Evolutionary conservation across 2,888 invertebrate genomes (phyloP), one percentile per base, ranked within the genome.

Genomic region (Dolichopus griseipennis): DNA sequence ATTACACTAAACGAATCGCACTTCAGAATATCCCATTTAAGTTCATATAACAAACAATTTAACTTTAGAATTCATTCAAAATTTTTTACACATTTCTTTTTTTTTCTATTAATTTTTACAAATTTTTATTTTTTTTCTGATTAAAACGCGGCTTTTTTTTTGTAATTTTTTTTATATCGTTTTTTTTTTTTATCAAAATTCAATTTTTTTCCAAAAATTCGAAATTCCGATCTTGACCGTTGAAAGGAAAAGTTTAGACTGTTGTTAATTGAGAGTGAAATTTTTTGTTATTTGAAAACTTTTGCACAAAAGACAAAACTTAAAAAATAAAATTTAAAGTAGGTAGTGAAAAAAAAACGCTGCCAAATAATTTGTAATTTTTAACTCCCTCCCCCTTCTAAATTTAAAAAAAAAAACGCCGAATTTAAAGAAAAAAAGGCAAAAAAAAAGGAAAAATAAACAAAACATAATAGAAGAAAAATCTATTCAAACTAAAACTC

Each of bases 241-340:
- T 52, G 52, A 52, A 52, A 52, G 15, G 52, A 52, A 52, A 52
- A 52, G 52, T 52, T 52, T 18, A 52, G 52, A 52, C 52, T 52
- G 52, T 27, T 27, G 27, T 52, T 52, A 52, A 37, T 37, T 37
- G 37, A 52, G 52, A 52, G 52, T 52, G 52, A 52, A 52, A 52
- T 52, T 52, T 52, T 12, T 52, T 37, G n/a, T 27, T 27, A 4
- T 27, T 27, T 27, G n/a, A n/a, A 27, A 27, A 27, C 5, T 27
- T 27, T 27, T 3, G 52, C 52, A 43, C 34, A 37, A 37, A 37
- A 37, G 8, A 10, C 8, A 37, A 52, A 52, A 52, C 12, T 15
- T 52, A 18, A 52, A 52, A n/a, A 37, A 37, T 7, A 37, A 37
- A 37, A 37, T 7, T 34, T 34, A 34, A 5, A 34, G 9, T 34